Percentiles rank a stretch among this genome's conserved stretches.
Evolutionary conservation across 2,113 vertebrate species (phyloP).

Genomic region (Forbesichthys agassizii): DNA sequence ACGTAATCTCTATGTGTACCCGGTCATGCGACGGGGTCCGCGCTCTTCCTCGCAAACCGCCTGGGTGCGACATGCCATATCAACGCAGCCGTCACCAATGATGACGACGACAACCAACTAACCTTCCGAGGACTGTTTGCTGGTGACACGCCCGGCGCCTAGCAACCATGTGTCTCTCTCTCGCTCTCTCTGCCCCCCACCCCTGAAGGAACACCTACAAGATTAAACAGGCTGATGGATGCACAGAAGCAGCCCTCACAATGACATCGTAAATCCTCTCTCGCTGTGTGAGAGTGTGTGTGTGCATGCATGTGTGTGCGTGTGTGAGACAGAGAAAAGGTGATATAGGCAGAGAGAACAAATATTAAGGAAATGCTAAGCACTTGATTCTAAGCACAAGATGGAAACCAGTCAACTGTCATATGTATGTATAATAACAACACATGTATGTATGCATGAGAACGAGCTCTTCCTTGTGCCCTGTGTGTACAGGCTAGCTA

Average conservation of each 20-base stretch:
- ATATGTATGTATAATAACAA: too few relatives aligned
- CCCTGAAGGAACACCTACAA: neutral
- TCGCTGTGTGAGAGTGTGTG: conserved; percentile 4
- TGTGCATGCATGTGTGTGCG: neutral
- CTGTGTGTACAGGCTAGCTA: too few relatives aligned
- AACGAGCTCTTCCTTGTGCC: too few relatives aligned
- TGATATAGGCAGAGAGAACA: too few relatives aligned
- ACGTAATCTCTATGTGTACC: conserved; percentile 18
- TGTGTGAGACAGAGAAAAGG: conserved; percentile 3
- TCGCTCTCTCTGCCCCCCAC: neutral
- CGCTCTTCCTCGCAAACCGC: conserved; percentile 46
- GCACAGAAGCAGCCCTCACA: neutral
- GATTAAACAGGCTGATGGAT: conserved; percentile 36
- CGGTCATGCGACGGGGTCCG: conserved; percentile 38
- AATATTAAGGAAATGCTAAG: too few relatives aligned
- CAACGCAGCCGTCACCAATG: neutral
- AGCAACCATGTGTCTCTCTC: neutral
- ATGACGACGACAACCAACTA: neutral
- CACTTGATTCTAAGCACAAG: too few relatives aligned
- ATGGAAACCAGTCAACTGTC: too few relatives aligned
- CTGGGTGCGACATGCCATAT: conserved; percentile 1
- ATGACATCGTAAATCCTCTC: conserved; percentile 41
- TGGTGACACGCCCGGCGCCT: neutral
- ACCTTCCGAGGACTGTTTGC: neutral
- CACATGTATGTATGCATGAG: too few relatives aligned